Conservation (phyloP, 1,140 invertebrate genomes). For the Apis laboriosa region DNA sequence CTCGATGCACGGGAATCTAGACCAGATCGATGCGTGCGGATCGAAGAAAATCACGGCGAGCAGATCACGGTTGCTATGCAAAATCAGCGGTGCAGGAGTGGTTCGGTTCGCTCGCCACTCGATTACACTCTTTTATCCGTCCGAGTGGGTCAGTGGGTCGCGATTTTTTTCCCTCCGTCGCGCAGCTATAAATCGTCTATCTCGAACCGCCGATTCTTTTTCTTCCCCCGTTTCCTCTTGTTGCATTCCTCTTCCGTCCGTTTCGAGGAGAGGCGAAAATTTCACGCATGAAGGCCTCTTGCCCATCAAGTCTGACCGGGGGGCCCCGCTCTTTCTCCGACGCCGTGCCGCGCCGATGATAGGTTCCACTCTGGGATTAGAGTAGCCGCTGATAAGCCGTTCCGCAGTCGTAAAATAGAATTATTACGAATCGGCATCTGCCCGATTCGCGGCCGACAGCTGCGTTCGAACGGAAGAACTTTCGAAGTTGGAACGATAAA, state of each 20-base stretch:
- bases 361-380: conserved; percentile 25
- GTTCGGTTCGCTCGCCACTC: background rate
- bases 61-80: conserved; percentile 1
- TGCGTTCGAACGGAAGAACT: background rate
- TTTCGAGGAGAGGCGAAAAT: conserved; percentile 4
- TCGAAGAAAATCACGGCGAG: conserved; percentile 15
- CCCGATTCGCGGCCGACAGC: background rate
- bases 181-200: conserved; percentile 3
- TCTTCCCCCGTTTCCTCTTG: background rate
- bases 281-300: conserved; percentile 36
- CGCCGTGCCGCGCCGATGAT: conserved; percentile 8
- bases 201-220: background rate
- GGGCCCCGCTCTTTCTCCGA: background rate
- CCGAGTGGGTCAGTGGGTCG: conserved; percentile 57
- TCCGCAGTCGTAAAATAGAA: background rate
- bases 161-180: conserved; percentile 38
- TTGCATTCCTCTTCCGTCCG: conserved; percentile 13
- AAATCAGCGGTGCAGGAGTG: conserved; percentile 8
- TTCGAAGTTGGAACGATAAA: background rate
- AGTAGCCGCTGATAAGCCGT: conserved; percentile 20
- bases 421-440: background rate
- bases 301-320: too few species aligned
- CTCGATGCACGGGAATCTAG: conserved; percentile 21
- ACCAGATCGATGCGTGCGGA: background rate
- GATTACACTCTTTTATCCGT: conserved; percentile 39